These are phyloP conservation scores for Eurois occulta DNA, from an alignment of 2,888 invertebrate genomes.

Conservation along the genomic window DNA sequence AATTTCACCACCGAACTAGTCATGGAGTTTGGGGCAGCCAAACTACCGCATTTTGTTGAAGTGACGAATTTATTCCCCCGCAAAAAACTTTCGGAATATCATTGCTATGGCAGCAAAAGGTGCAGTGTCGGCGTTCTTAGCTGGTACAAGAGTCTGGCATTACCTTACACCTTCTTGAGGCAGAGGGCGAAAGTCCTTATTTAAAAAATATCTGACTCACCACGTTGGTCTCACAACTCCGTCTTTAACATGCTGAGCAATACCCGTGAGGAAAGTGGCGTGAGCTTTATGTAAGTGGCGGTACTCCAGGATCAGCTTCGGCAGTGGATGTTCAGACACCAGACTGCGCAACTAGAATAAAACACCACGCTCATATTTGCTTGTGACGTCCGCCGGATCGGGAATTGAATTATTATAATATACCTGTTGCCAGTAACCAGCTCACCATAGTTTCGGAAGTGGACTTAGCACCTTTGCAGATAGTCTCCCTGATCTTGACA, in stretches of 20 bases:
- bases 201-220: slow-evolving; percentile 68
- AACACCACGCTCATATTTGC: not conserved
- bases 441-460: slow-evolving; percentile 86
- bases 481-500: slow-evolving; percentile 81
- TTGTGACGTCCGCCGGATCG: too few species aligned
- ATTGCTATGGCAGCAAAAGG: not conserved
- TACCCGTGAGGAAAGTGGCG: slow-evolving; percentile 85
- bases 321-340: slow-evolving; percentile 81
- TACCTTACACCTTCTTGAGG: not conserved
- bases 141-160: not conserved
- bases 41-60: not conserved
- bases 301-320: slow-evolving; percentile 85
- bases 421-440: not conserved
- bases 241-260: slow-evolving; percentile 80
- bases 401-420: not conserved
- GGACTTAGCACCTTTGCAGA: slow-evolving; percentile 82
- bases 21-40: too few species aligned
- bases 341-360: slow-evolving; percentile 80
- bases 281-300: slow-evolving; percentile 87
- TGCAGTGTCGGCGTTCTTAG: not conserved
- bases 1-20: not conserved
- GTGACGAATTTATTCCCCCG: not conserved
- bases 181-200: not conserved
- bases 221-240: slow-evolving; percentile 84
- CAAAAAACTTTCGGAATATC: not conserved